Percentiles rank a stretch among this genome's conserved stretches.
Conservation (phyloP, 1,140 invertebrate species). For the Lepidotrigona ventralis region DNA sequence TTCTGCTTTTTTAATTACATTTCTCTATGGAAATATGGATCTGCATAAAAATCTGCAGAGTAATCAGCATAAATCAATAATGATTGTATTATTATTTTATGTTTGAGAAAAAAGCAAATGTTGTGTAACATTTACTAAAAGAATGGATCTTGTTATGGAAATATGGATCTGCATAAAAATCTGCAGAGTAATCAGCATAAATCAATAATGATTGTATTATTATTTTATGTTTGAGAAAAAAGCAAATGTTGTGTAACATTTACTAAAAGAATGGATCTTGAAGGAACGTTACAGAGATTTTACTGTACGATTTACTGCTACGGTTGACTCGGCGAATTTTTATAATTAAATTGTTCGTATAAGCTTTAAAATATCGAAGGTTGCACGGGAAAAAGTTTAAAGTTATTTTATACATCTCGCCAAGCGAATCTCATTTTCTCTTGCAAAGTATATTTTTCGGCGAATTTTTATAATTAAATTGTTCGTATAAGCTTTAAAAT, state of each 20-base stretch:
- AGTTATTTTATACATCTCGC: slow-evolving; percentile 4
- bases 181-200: no score
- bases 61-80: background rate
- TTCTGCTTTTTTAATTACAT: no score
- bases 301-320: background rate
- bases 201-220: background rate
- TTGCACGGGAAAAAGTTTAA: background rate
- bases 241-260: background rate
- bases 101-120: background rate
- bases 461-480: slow-evolving; percentile 20
- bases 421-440: background rate
- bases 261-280: background rate
- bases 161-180: no score
- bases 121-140: background rate
- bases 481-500: background rate
- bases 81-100: background rate
- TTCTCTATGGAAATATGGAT: no score
- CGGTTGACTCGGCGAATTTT: background rate
- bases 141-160: no score
- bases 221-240: background rate
- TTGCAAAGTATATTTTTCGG: background rate
- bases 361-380: background rate
- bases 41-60: no score
- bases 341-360: slow-evolving; percentile 1
- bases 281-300: background rate